Percentiles rank a stretch among this genome's conserved stretches.
phyloP scores from a whole-genome alignment of 64 coral and sea anemone species.

The Pachyseris speciosa region DNA sequence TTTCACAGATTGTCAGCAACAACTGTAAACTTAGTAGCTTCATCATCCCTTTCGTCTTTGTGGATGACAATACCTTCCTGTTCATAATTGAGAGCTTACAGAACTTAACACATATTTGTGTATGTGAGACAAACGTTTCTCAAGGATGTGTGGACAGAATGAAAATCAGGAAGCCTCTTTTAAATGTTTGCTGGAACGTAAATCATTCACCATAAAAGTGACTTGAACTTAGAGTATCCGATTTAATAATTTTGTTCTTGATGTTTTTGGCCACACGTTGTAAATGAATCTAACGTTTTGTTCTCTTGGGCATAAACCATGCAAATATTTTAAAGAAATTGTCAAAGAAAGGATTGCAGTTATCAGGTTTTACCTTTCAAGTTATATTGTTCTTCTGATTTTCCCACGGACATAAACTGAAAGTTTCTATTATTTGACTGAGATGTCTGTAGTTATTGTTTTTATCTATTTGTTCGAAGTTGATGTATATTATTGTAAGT shows the following conservation, averaged over 20 bases:
- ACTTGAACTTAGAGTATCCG: slow-evolving; percentile 5
- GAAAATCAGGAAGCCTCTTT: slow-evolving; percentile 1
- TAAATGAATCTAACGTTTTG: too few species aligned
- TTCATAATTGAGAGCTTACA: background rate
- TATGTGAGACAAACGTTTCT: slow-evolving; percentile 1
- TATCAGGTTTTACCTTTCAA: too few species aligned
- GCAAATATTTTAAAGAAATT: too few species aligned
- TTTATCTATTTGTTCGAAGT: background rate
- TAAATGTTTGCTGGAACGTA: slow-evolving; percentile 32
- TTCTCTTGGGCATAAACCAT: too few species aligned
- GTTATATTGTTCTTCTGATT: too few species aligned
- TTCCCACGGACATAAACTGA: too few species aligned
- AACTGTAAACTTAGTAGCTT: background rate
- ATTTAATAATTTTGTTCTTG: background rate
- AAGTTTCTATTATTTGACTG: background rate
- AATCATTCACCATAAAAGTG: slow-evolving; percentile 14
- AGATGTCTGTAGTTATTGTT: slow-evolving; percentile 10
- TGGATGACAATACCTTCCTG: background rate
- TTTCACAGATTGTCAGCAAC: background rate
- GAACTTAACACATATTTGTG: background rate
- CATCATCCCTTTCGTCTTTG: background rate
- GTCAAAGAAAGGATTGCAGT: too few species aligned
- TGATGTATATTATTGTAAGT: background rate
- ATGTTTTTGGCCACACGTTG: too few species aligned
- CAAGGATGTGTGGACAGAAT: background rate